Evolutionary conservation across 2,797 vertebrate species (phyloP).

Genomic region (Megaceryle alcyon): DNA sequence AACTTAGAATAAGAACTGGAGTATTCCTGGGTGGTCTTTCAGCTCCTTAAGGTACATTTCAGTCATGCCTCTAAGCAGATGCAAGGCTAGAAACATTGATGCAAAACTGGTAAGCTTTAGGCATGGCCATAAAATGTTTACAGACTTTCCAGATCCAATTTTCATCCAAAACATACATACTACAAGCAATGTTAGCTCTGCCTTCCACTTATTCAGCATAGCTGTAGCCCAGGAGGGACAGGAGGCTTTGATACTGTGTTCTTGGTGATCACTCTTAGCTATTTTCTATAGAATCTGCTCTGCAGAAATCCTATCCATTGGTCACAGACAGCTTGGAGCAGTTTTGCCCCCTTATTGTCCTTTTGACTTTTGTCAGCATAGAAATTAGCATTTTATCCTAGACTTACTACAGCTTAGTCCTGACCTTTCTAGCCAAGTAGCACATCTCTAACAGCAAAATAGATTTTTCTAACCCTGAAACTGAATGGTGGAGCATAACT

Average conservation of each 20-base stretch:
- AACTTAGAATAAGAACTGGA: not conserved
- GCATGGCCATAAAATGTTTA: not conserved
- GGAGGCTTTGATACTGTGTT: not conserved
- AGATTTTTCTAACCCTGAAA: not conserved
- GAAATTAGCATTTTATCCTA: not conserved
- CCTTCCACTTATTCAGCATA: not conserved
- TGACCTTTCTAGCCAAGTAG: not conserved
- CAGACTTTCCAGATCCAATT: not conserved
- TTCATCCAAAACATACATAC: not conserved
- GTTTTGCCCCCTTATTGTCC: not conserved
- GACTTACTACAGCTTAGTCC: not conserved
- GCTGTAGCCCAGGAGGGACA: not conserved
- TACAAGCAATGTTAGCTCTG: not conserved
- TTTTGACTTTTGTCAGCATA: not conserved
- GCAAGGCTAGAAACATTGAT: not conserved
- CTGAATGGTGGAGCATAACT: fast-evolving
- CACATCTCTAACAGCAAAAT: not conserved
- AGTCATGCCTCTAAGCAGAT: not conserved
- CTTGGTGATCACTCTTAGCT: not conserved
- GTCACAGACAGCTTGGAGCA: not conserved
- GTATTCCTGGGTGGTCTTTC: not conserved
- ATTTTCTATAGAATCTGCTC: not conserved
- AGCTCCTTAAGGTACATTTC: not conserved
- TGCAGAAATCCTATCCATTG: not conserved
- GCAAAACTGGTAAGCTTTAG: not conserved